Conservation (phyloP, 2,797 vertebrate species). For the Lithobates pipiens region DNA sequence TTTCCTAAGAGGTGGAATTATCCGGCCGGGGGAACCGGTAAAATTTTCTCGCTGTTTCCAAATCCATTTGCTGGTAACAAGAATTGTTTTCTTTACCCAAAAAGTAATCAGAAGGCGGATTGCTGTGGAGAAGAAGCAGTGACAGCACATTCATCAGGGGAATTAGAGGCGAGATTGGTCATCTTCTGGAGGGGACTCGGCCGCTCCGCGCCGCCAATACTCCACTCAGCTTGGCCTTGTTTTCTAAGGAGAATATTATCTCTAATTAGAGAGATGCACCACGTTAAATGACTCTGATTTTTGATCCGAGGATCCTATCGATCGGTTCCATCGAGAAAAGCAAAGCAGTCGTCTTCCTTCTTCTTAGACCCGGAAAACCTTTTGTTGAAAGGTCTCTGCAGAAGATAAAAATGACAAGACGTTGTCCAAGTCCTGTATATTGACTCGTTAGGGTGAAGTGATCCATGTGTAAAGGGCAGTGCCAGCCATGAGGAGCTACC, state of each 20-base stretch:
- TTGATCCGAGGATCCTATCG: not conserved
- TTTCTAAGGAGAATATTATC: conserved; percentile 26
- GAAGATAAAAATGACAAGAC: not conserved
- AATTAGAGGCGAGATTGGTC: conserved; percentile 55
- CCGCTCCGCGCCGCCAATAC: not conserved
- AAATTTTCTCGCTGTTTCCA: conserved; percentile 38
- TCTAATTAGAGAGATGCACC: conserved; percentile 12
- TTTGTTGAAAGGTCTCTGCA: not conserved
- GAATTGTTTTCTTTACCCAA: conserved; percentile 46
- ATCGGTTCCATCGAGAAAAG: conserved; percentile 2
- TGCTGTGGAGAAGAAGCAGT: conserved; percentile 42
- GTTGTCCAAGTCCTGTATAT: not conserved
- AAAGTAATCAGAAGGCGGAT: conserved; percentile 53
- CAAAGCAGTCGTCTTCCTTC: not conserved
- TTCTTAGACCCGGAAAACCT: not conserved
- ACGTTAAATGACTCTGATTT: not conserved
- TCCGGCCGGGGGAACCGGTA: conserved; percentile 21
- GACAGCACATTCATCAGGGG: conserved; percentile 61
- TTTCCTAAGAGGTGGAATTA: not conserved
- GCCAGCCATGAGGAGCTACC: not conserved
- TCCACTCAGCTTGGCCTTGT: conserved; percentile 10
- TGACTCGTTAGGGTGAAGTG: not conserved
- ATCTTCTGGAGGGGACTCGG: conserved; percentile 30
- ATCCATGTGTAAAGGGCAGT: not conserved
- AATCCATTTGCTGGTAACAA: conserved; percentile 40